phyloP scores from a whole-genome alignment of 2,888 invertebrate genomes.

The Lamproptera curius region DNA sequence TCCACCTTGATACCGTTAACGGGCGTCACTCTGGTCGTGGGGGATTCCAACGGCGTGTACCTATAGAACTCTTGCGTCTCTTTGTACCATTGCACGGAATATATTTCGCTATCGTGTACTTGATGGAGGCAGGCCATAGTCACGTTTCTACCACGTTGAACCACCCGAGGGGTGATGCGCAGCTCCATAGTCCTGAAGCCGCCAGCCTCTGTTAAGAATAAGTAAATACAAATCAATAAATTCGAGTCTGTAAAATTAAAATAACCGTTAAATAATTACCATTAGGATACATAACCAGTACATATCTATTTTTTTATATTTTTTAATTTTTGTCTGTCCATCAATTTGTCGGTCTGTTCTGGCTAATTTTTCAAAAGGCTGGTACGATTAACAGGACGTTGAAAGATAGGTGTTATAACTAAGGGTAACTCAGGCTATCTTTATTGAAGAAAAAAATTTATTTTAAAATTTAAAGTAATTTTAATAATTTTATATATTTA shows the following conservation, averaged over 20 bases:
- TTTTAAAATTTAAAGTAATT: too few species aligned
- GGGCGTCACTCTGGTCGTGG: constrained; percentile 84
- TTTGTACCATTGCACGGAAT: constrained; percentile 92
- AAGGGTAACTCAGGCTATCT: too few species aligned
- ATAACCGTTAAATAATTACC: too few species aligned
- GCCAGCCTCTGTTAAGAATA: constrained; percentile 74
- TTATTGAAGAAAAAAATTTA: too few species aligned
- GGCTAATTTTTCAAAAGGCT: too few species aligned
- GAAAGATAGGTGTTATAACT: too few species aligned
- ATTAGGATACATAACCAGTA: too few species aligned
- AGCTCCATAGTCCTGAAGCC: constrained; percentile 85
- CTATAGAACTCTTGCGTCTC: constrained; percentile 91
- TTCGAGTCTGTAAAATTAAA: too few species aligned
- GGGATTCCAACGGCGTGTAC: constrained; percentile 85
- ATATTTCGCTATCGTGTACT: constrained; percentile 84
- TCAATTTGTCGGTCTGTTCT: neutral
- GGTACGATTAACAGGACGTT: too few species aligned
- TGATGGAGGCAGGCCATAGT: constrained; percentile 87
- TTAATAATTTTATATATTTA: too few species aligned
- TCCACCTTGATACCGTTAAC: constrained; percentile 87
- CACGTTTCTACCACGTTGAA: constrained; percentile 83
- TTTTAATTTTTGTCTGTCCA: neutral
- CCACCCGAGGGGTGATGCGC: constrained; percentile 83
- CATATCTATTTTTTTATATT: too few species aligned
- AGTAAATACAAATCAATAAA: neutral